These are phyloP conservation scores for Dromas ardeola DNA, from an alignment of 2,113 vertebrate genomes.

Conservation along the genomic window DNA sequence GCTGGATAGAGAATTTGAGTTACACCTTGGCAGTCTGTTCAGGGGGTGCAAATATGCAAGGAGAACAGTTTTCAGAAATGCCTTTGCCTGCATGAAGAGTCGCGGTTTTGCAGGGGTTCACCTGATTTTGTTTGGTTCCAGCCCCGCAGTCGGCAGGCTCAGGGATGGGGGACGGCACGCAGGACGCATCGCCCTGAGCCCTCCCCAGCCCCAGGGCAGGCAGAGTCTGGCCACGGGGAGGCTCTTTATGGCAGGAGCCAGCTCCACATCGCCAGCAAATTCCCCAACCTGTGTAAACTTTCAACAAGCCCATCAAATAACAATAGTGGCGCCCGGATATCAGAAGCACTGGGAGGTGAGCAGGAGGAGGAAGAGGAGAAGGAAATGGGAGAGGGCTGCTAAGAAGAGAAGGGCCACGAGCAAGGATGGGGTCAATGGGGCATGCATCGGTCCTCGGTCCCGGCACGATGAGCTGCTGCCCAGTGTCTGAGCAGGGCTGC, in stretches of 20 bases:
- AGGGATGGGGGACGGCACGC: accelerated
- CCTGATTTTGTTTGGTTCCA: neutral
- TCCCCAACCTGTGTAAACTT: neutral
- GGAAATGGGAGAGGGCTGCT: neutral
- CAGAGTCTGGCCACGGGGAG: accelerated
- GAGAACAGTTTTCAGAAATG: neutral
- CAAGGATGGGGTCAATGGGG: accelerated
- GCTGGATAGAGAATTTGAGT: neutral
- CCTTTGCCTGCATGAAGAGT: neutral
- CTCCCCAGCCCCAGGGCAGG: neutral
- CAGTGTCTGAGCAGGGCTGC: neutral
- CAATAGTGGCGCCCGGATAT: accelerated
- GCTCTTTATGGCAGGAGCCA: neutral
- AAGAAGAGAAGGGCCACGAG: neutral
- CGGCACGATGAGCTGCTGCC: neutral
- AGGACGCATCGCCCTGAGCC: accelerated
- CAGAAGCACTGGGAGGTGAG: neutral
- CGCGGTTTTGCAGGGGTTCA: accelerated
- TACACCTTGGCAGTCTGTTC: neutral
- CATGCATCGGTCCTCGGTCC: accelerated
- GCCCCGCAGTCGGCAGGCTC: accelerated
- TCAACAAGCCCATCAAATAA: neutral
- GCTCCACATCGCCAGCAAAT: accelerated
- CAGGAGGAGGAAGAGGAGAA: neutral
- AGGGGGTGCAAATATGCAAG: neutral